Conservation (phyloP, 2,113 vertebrate genomes). For the Semicossyphus pulcher region DNA sequence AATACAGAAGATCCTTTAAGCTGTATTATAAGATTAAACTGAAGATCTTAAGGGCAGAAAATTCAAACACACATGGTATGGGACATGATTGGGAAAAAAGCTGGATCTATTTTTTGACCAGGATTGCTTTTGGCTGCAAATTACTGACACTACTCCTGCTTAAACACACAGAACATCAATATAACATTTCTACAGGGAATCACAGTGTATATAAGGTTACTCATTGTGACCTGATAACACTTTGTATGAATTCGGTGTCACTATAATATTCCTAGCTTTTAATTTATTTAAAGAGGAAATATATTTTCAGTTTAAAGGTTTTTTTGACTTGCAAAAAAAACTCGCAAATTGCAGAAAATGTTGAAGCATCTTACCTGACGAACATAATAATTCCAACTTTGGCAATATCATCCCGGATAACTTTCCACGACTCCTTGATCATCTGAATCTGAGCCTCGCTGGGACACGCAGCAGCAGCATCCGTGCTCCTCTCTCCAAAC, state of each 20-base stretch:
- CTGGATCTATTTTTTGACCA: not conserved
- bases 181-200: not conserved
- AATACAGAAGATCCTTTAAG: not conserved
- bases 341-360: not conserved
- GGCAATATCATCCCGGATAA: slow-evolving; percentile 86
- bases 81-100: not conserved
- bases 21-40: not conserved
- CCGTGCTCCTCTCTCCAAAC: slow-evolving; percentile 54
- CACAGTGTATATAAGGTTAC: not conserved
- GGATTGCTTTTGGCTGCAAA: not conserved
- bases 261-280: not conserved
- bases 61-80: not conserved
- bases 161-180: no score
- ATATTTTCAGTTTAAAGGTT: no score
- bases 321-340: not conserved
- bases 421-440: slow-evolving; percentile 86
- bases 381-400: slow-evolving; percentile 88
- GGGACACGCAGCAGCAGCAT: slow-evolving; percentile 50
- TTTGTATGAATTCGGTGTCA: not conserved
- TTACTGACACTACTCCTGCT: no score
- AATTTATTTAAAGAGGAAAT: no score
- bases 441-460: slow-evolving; percentile 77
- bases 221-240: not conserved
- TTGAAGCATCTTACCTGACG: slow-evolving; percentile 78
- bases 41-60: not conserved